phyloP scores from a whole-genome alignment of 1,140 invertebrate species.

The Heliconius eleuchia region DNA sequence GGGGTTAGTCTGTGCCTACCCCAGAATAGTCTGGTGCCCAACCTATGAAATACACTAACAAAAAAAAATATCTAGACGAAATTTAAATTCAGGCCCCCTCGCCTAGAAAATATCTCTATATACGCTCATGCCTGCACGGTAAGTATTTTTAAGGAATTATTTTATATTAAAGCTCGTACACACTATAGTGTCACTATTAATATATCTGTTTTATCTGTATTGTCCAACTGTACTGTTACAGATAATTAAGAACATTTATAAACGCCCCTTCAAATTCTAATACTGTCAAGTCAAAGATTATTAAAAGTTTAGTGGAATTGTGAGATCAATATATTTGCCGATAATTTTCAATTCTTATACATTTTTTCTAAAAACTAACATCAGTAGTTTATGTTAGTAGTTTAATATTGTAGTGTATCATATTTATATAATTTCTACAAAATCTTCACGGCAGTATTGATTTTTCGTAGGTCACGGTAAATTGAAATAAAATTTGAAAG shows the following conservation, averaged over 20 bases:
- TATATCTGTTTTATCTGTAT: constrained; percentile 8
- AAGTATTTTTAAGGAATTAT: too few species aligned
- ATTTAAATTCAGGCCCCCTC: too few species aligned
- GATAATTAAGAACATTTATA: constrained; percentile 14
- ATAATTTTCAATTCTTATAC: background rate
- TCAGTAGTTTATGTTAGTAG: background rate
- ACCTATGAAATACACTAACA: too few species aligned
- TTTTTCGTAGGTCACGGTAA: constrained; percentile 50
- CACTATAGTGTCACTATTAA: background rate
- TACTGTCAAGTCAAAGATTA: constrained; percentile 36
- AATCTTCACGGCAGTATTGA: constrained; percentile 38
- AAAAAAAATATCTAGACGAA: too few species aligned
- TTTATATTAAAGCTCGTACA: background rate
- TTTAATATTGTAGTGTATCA: background rate
- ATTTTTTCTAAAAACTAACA: background rate
- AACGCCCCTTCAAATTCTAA: constrained; percentile 37
- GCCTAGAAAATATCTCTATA: too few species aligned
- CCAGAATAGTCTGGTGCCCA: too few species aligned
- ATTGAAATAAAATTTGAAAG: constrained; percentile 46
- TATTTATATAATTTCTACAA: background rate
- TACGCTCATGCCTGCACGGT: too few species aligned
- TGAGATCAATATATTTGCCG: background rate
- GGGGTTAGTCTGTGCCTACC: too few species aligned
- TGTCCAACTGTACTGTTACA: constrained; percentile 16
- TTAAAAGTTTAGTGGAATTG: constrained; percentile 3